These are phyloP conservation scores for Eupithecia subumbrata DNA, from an alignment of 2,888 invertebrate species.

Conservation along the genomic window DNA sequence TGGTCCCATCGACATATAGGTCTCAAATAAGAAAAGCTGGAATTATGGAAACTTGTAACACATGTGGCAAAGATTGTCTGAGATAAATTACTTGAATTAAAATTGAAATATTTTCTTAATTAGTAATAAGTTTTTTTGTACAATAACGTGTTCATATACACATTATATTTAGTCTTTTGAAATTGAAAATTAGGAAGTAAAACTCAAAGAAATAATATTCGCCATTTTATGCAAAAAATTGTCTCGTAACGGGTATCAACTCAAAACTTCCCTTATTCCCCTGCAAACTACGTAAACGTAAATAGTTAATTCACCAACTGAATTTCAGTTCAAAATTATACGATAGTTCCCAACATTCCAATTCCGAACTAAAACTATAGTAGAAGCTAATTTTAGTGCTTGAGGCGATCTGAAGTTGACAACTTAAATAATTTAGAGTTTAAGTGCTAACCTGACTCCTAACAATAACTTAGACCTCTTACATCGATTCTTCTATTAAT, in stretches of 20 bases:
- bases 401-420: constrained; percentile 12
- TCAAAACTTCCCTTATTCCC: not conserved
- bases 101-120: no score
- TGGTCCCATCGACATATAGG: not conserved
- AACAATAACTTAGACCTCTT: not conserved
- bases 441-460: not conserved
- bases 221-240: not conserved
- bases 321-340: constrained; percentile 1
- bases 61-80: not conserved
- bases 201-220: not conserved
- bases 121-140: no score
- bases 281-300: not conserved
- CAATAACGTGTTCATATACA: not conserved
- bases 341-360: constrained; percentile 6
- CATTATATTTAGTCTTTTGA: not conserved
- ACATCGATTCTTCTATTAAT: not conserved
- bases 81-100: no score
- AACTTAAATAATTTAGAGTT: constrained; percentile 11
- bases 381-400: constrained; percentile 27
- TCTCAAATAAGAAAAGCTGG: not conserved
- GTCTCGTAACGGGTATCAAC: not conserved
- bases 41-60: not conserved
- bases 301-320: not conserved
- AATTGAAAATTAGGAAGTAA: not conserved
- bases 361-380: constrained; percentile 20